Evolutionary conservation across 2,888 invertebrate genomes (phyloP).

Genomic region (Odontothrips loti): DNA sequence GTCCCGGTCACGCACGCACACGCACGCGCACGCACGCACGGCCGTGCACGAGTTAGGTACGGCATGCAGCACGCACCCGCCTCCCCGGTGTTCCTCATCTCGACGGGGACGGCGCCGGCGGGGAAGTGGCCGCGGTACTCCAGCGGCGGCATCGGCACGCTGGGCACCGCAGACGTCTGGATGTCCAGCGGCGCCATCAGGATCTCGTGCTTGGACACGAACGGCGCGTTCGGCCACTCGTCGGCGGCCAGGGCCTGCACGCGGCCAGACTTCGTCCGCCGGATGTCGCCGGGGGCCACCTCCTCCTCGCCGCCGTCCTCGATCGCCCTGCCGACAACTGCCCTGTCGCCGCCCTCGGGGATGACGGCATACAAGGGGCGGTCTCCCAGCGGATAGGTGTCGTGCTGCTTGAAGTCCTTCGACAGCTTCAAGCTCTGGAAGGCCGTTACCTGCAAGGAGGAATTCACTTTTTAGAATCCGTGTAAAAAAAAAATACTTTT

Average conservation of each 20-base stretch:
- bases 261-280: background rate
- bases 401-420: slow-evolving; percentile 18
- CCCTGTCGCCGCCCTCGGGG: background rate
- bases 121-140: slow-evolving; percentile 16
- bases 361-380: background rate
- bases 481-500: too few relatives aligned
- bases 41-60: too few relatives aligned
- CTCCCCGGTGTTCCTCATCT: slow-evolving; percentile 2
- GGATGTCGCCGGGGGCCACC: background rate
- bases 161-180: background rate
- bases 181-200: slow-evolving; percentile 9
- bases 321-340: background rate
- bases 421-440: background rate
- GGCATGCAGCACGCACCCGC: background rate
- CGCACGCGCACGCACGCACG: too few relatives aligned
- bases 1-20: too few relatives aligned
- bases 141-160: background rate
- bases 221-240: slow-evolving; percentile 18
- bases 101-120: background rate
- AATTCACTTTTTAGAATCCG: too few relatives aligned
- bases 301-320: background rate
- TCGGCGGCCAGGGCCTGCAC: background rate
- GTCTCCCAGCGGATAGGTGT: slow-evolving; percentile 3
- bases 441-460: background rate
- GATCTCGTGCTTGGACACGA: background rate